These are phyloP conservation scores for Sprattus sprattus DNA, from an alignment of 2,113 vertebrate genomes.

Conservation along the genomic window DNA sequence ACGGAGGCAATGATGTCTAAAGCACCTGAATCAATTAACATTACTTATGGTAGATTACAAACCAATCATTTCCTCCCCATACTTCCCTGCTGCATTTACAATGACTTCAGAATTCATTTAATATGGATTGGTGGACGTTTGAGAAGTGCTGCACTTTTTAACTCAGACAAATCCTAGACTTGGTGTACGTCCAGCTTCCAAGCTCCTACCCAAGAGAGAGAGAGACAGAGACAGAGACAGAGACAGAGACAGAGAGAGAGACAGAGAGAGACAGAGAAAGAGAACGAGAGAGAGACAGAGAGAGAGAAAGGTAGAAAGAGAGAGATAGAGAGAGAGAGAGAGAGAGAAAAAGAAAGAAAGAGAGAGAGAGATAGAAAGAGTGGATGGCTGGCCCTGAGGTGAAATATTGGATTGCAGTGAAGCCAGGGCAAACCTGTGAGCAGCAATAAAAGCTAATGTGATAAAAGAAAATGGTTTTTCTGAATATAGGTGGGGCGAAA, in stretches of 20 bases:
- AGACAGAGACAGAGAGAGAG: not conserved
- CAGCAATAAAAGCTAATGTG: constrained; percentile 75
- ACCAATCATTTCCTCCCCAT: not conserved
- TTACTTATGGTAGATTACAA: constrained; percentile 9
- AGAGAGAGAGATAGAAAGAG: constrained; percentile 46
- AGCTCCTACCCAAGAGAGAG: constrained; percentile 17
- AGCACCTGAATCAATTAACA: not conserved
- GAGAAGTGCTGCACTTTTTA: constrained; percentile 1
- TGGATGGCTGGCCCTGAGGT: constrained; percentile 69
- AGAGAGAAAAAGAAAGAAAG: not conserved
- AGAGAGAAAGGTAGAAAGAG: not conserved
- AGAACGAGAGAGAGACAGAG: constrained; percentile 43
- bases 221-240: not conserved
- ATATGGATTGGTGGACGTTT: not conserved
- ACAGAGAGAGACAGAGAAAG: not conserved
- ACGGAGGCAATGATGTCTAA: not conserved
- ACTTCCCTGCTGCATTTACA: not conserved
- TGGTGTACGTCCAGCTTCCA: constrained; percentile 59
- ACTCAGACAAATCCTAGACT: constrained; percentile 43
- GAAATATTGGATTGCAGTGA: constrained; percentile 64
- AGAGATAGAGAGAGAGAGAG: not conserved
- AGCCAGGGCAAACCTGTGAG: constrained; percentile 65
- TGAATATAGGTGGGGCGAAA: constrained; percentile 71
- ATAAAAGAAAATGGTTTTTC: constrained; percentile 72
- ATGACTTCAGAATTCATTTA: constrained; percentile 17